Base-by-base conservation (phyloP, 2,113 vertebrate genomes). In the Amia ocellicauda region DNA sequence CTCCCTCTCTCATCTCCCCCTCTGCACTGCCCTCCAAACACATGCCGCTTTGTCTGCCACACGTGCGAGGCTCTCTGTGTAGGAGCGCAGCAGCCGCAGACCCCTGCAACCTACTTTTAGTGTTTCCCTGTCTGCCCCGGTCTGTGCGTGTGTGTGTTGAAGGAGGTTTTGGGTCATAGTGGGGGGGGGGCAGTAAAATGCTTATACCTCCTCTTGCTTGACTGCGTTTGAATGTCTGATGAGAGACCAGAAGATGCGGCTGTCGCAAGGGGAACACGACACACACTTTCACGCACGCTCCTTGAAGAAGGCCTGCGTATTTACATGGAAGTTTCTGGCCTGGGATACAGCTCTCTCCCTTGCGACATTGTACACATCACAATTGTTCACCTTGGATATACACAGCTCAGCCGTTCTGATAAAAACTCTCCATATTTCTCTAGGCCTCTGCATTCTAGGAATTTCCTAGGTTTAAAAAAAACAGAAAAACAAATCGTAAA, bases 171-270 rank as follows among this genome's bases (percentile, higher is more conserved):
- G 43, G 47, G 17, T 26, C 53, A 31, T 40, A 67, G 29, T 24
- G 19, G 49, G 49, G 24, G 49, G 49, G 20, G 49, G 42, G 69
- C 69, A 60, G 50, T 58, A 54, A 59, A 59, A 59, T 23, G 69
- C 61, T 42, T 60, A 45, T 47, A 58, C 66, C 23, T 55, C 47
- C 64, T 57, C 47, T 76, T 80, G 83, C 75, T 85, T 85, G 80
- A 83, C 66, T 71, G 77, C 75, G 67, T 75, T 84, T 85, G 80
- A 85, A 85, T 84, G 80, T 79, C 71, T 71, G 63, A 75, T 73
- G 63, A 67, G 69, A 73, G 65, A 71, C 65, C 70, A 69, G 68
- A 70, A 72, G 70, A 78, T n/a, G 58, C 67, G 53, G 47, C 62
- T 60, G 40, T 22, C 42, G 63, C 63, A 7, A 29, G 40, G 60